These are phyloP conservation scores for Agriotes lineatus DNA, from an alignment of 2,888 invertebrate species.

Conservation along the genomic window DNA sequence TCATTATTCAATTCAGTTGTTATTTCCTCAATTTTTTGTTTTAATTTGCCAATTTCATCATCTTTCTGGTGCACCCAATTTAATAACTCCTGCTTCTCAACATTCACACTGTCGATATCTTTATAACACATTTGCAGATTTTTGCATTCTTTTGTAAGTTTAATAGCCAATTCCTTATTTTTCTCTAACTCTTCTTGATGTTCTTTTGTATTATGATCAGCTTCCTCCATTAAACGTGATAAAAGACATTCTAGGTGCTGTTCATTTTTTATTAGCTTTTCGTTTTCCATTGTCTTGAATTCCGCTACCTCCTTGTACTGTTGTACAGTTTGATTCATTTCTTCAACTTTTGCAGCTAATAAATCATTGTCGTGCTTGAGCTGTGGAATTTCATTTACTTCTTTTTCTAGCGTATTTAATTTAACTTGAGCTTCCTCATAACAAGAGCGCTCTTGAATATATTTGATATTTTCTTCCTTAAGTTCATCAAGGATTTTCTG, in stretches of 20 bases:
- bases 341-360: conserved; percentile 30
- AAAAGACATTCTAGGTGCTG: neutral
- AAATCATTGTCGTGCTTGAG: conserved; percentile 30
- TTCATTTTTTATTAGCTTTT: conserved; percentile 34
- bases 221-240: neutral
- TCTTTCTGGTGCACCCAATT: conserved; percentile 29
- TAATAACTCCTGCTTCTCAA: conserved; percentile 33
- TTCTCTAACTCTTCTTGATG: conserved; percentile 28
- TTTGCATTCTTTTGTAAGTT: conserved; percentile 24
- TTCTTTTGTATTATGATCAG: conserved; percentile 12
- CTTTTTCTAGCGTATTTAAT: neutral
- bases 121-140: conserved; percentile 21
- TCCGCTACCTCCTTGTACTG: conserved; percentile 42
- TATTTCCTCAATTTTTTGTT: conserved; percentile 20
- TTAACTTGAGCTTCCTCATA: neutral
- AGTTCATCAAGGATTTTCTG: neutral
- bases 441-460: neutral
- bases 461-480: neutral
- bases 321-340: conserved; percentile 28
- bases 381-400: neutral
- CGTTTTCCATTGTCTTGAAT: conserved; percentile 37
- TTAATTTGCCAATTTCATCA: conserved; percentile 33
- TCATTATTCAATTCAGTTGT: conserved; percentile 24
- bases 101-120: conserved; percentile 30
- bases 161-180: conserved; percentile 9